Base-by-base conservation (phyloP, 1,140 invertebrate species). In the Hyles euphorbiae region DNA sequence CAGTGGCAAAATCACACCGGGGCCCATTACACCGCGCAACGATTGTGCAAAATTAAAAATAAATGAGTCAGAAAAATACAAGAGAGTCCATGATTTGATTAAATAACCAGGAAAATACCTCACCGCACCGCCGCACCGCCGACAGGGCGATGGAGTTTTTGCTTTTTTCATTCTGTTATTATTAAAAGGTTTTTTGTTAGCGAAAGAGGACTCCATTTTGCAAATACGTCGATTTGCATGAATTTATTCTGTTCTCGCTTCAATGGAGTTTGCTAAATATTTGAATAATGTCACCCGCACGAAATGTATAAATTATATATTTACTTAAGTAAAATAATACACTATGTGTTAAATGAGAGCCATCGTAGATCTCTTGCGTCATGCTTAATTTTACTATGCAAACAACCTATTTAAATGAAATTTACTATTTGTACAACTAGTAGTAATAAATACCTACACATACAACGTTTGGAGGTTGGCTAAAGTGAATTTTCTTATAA, bases 61-160 rank as follows among this genome's bases (percentile, higher is more conserved):
- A 86, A 84, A 83, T 83, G 76, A 83, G 74, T 78, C 74, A 80
- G 78, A 86, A 86, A 83, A 83, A 78, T 80, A 81, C 65, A 78
- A 59, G 58, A 56, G 56, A 74, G 61, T 78, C 78, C 76, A 70
- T 72, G 77, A 84, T 87, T 87, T 87, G 83, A 84, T 87, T 87
- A 87, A 84, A 84, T 84, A 78, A 80, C 77, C 69, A 81, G 78
- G 76, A 82, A 86, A 86, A 83, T 79, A 81, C 75, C 75, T 74
- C 70, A 65, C 54, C 44, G 61, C 47, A 60, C 59, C 65, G 58
- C 51, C 62, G 46, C 34, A 12, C 48, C 48, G 22, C 48, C 55
- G n/a, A 63, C 62, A 54, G 59, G 45, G 61, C 61, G 66, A 70
- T 60, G 54, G 8, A n/a, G 36, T 45, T 22, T 54, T 57, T 51